Evolutionary conservation across 2,888 invertebrate species (phyloP).

Genomic region (Latheticus oryzae): DNA sequence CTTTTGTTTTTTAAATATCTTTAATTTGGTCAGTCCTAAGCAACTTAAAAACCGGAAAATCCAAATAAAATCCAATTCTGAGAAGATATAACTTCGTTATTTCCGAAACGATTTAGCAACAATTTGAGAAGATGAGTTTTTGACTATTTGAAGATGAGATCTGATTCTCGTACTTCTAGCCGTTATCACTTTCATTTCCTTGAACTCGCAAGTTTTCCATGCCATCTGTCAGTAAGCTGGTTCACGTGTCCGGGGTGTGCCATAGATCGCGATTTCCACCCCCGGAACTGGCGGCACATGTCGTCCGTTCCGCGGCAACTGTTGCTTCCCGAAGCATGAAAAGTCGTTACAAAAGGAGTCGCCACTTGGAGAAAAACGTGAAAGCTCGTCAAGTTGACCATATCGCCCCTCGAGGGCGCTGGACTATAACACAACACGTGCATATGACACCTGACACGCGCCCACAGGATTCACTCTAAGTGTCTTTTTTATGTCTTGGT

Average conservation of each 20-base stretch:
- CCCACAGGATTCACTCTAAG: constrained; percentile 17
- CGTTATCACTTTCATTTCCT: too few species aligned
- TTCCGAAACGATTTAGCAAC: too few species aligned
- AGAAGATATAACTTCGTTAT: too few species aligned
- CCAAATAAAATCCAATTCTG: too few species aligned
- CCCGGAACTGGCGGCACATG: constrained; percentile 23
- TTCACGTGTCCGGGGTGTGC: constrained; percentile 6
- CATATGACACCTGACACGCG: constrained; percentile 38
- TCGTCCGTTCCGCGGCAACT: constrained; percentile 42
- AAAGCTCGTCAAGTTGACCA: constrained; percentile 49
- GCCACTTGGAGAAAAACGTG: constrained; percentile 47
- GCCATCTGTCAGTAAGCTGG: too few species aligned
- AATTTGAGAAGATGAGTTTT: too few species aligned
- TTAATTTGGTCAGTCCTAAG: too few species aligned
- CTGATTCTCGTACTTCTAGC: too few species aligned
- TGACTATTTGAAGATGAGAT: too few species aligned
- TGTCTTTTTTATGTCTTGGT: constrained; percentile 1
- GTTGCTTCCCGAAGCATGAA: constrained; percentile 48
- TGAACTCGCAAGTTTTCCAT: background rate
- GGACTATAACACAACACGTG: constrained; percentile 37
- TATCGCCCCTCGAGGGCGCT: constrained; percentile 42
- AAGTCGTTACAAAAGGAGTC: constrained; percentile 50
- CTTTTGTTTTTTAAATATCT: too few species aligned
- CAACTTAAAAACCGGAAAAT: too few species aligned
- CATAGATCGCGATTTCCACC: constrained; percentile 11